Base-by-base conservation (phyloP, 2,888 invertebrate species). In the Volucella inanis region DNA sequence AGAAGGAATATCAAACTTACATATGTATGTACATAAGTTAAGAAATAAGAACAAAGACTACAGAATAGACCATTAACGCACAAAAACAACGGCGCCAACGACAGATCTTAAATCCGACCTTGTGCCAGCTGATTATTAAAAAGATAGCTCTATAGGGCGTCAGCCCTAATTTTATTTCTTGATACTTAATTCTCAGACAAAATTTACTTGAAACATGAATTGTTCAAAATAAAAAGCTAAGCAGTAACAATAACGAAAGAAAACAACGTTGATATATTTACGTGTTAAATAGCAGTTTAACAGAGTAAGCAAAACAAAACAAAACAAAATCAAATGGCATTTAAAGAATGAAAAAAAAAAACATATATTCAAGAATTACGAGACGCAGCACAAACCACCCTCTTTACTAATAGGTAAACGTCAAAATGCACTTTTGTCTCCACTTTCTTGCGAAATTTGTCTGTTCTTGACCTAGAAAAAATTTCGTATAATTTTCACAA, bases 401-500 rank as follows among this genome's bases (percentile, higher is more conserved):
- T 11, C n/a, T 10, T 12, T 14, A 15, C 12, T 15, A 8, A 1
- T 8, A 47, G 14, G 2, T 8, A 68, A 70, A 70, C 62, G 62
- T 77, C 68, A 77, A 55, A 55, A 67, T 67, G 67, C 41, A 59
- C 10, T 57, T 57, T 59, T 74, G 31, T 52, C 57, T 22, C 2
- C 31, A 14, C 57, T 15, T 22, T 41, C 43, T 61, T 76, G 68
- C 61, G 54, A 77, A 77, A 77, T 61, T 45, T 62, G 31, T 75
- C 39, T 54, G 77, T 70, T 77, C 77, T 77, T 77, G 77, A 77
- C 77, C 77, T 70, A 70, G 55, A 77, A 70, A 77, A 49, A 55
- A 57, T 15, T 15, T 6, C 31, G 39, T 10, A 4, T n/a, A 15
- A n/a, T 59, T 15, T 15, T 22, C 8, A 14, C 8, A 0, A 45